Evolutionary conservation across 2,113 vertebrate species (phyloP), one percentile per base, ranked within the genome.

Genomic region (Hucho hucho): DNA sequence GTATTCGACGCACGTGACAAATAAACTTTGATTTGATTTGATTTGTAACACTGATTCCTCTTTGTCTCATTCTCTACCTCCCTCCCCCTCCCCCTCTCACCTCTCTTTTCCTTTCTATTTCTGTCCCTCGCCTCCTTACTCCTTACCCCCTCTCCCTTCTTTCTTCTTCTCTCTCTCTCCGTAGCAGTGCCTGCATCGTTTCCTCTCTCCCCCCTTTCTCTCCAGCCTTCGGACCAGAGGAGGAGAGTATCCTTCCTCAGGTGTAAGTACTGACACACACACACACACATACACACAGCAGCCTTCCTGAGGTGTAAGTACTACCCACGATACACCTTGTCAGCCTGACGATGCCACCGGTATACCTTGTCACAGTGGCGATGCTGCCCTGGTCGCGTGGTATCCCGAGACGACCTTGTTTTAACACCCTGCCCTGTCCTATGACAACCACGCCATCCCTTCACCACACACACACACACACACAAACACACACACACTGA

Each of bases 241-340:
- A 88, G 89, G 88, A 89, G 91, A 72, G 79, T 82, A 0, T 68
- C 80, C 47, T 92, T 91, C 72, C 89, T 91, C 76, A 86, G 87
- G 28, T 5, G 28, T 4, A 29, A 29, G 28, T 29, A 29, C 28
- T 29, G 28, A 32, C 25, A 58, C 26, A 32, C 25, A 2, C 32
- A 37, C 32, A 2, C 6, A 9, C 6, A 37, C 0, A 37, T 6
- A 37, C 6, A 37, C 32, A 37, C 6, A 37, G 1, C 1, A 37
- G 32, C 24, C 32, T 7, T 37, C 7, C 32, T 37, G 32, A 37
- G 32, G 7, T 37, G 32, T 37, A 37, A 37, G 32, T 37, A 37
- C 7, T 2, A 37, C 49, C 12, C 49, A 56, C 59, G 9, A 5
- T 9, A 63, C 59, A n/a, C 59, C 7, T 63, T 3, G 18, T n/a